Evolutionary conservation across 2,888 invertebrate species (phyloP).

Genomic region (Fragum fragum): DNA sequence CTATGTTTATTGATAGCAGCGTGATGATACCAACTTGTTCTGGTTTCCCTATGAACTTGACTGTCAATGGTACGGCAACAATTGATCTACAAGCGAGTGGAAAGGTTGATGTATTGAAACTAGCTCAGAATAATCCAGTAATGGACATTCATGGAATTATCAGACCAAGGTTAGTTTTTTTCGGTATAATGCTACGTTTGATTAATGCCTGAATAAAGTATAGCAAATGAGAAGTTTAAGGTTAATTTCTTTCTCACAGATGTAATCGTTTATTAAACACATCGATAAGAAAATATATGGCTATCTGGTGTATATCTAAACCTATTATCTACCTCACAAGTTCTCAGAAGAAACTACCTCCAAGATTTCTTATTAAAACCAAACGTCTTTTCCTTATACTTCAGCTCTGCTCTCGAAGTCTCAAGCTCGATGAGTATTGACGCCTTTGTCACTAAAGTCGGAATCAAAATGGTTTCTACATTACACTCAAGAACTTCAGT

Average conservation of each 20-base stretch:
- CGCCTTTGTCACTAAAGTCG: conserved; percentile 93
- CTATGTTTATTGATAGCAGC: conserved; percentile 95
- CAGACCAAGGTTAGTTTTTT: conserved; percentile 90
- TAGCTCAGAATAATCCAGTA: conserved; percentile 86
- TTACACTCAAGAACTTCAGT: conserved; percentile 95
- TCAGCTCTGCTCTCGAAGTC: conserved; percentile 94
- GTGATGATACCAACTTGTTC: conserved; percentile 94
- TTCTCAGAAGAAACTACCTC: no score
- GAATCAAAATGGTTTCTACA: conserved; percentile 93
- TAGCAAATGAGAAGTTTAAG: no score
- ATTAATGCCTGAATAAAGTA: no score
- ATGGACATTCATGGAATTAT: conserved; percentile 93
- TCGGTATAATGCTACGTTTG: no score
- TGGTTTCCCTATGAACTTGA: conserved; percentile 94
- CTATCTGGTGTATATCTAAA: no score
- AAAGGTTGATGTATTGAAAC: conserved; percentile 90
- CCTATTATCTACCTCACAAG: no score
- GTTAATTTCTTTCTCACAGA: no score
- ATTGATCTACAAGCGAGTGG: conserved; percentile 94
- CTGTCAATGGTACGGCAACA: conserved; percentile 95
- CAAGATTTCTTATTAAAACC: conserved; percentile 90
- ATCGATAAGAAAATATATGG: no score
- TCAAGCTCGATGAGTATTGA: conserved; percentile 95
- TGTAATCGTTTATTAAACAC: no score
- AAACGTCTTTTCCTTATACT: no score